Conservation (phyloP, 2,113 vertebrate species). For the Todiramphus saurophagus region DNA sequence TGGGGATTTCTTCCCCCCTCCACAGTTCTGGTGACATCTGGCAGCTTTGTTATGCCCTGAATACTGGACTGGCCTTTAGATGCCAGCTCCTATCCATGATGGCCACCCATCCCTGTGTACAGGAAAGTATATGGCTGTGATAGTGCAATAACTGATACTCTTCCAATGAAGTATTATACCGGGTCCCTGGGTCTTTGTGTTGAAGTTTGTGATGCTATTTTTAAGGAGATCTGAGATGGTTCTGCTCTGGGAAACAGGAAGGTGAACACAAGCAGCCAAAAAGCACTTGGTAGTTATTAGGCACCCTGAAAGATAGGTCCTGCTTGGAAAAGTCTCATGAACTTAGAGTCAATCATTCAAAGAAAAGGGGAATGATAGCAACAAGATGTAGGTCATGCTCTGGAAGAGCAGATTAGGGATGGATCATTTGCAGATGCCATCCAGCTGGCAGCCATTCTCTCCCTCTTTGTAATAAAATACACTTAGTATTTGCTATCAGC, state of each 20-base stretch:
- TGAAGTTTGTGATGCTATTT: neutral
- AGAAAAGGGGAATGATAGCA: neutral
- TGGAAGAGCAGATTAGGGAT: constrained; percentile 10
- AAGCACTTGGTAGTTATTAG: neutral
- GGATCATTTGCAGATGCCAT: constrained; percentile 1
- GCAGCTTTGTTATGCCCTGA: neutral
- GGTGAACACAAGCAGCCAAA: neutral
- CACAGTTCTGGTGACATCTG: neutral
- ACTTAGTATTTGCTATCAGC: neutral
- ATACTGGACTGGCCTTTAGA: neutral
- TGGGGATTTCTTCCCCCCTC: neutral
- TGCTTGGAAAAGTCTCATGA: neutral
- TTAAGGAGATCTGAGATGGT: neutral
- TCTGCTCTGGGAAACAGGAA: neutral
- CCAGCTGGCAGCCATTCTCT: neutral
- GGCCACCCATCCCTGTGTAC: neutral
- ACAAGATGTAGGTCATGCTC: neutral
- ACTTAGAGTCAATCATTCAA: neutral
- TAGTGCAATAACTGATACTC: neutral
- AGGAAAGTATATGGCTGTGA: neutral
- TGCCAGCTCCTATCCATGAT: neutral
- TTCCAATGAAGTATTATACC: neutral
- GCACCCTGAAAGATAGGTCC: neutral
- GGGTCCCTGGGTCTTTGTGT: neutral
- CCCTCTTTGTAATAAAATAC: neutral